Base-by-base conservation (phyloP, 2,113 vertebrate genomes). In the Neodon shergylaensis region DNA sequence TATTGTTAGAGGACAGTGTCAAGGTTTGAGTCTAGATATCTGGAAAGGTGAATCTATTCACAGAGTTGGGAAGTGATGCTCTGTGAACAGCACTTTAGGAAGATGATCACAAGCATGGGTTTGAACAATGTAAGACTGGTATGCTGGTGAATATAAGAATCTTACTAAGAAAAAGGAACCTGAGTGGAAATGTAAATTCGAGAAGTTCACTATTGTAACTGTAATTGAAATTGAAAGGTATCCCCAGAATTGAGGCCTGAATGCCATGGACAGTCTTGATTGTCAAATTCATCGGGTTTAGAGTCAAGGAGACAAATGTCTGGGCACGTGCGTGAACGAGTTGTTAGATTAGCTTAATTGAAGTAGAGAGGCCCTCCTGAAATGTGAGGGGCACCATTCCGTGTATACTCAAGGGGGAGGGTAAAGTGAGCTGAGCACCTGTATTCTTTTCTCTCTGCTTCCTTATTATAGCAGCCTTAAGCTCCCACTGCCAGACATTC, bases 241-340 rank as follows among this genome's bases (percentile, higher is more conserved):
- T 81, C 49, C 33, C 49, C 33, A 81, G 19, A 81, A 36, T 54
- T 21, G 54, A 81, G 33, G 19, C 10, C 10, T 81, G 31, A n/a
- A 36, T n/a, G 47, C 9, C 31, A 54, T n/a, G 8, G 1, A 11
- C 58, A 58, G n/a, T 26, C 36, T 54, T n/a, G 11, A 58, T 39
- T 58, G 36, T 82, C 52, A 82, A 39, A 5, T 82, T 82, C 21
- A 26, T 39, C 21, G 36, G 3, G 54, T 39, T 82, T 81, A 54
- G 28, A n/a, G 8, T 54, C 19, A 58, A 58, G 31, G 52, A 58
- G 9, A 58, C 19, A 58, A n/a, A 58, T 39, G 11, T 58, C 52
- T 84, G 24, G 3, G 6, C n/a, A 31, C 10, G 3, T 9, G 0
- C 5, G 0, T 39, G n/a, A 65, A 13, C 0, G 7, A 42, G 10